A percentile compares a stretch with the other conserved stretches of the same genome.
These are phyloP conservation scores for Tridacna gigas DNA, from an alignment of 2,888 invertebrate species.

Conservation along the genomic window DNA sequence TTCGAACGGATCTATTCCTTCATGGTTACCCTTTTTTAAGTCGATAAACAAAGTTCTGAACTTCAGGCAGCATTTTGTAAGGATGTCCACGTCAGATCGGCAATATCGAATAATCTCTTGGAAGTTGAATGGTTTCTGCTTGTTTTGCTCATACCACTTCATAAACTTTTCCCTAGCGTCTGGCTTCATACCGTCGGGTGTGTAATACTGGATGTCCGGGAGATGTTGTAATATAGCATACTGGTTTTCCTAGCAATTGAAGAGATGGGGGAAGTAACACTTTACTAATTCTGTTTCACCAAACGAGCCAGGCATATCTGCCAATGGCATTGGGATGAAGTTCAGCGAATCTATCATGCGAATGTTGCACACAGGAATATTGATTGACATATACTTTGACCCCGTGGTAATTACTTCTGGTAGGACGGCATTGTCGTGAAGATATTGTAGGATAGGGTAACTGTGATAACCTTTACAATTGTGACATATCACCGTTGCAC, in stretches of 20 bases:
- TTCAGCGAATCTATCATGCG: slow-evolving; percentile 56
- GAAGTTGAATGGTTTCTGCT: slow-evolving; percentile 32
- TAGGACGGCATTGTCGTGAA: slow-evolving; percentile 49
- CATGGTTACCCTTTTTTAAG: slow-evolving; percentile 22
- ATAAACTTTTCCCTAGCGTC: slow-evolving; percentile 41
- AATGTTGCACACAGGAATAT: slow-evolving; percentile 40
- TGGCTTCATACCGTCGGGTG: slow-evolving; percentile 58
- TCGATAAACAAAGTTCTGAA: slow-evolving; percentile 44
- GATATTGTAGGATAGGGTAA: slow-evolving; percentile 54
- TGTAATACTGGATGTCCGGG: slow-evolving; percentile 55
- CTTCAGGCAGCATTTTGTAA: slow-evolving; percentile 47
- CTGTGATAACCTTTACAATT: slow-evolving; percentile 62
- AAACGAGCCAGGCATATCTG: slow-evolving; percentile 54
- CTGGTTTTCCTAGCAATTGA: slow-evolving; percentile 53
- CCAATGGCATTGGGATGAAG: slow-evolving; percentile 56
- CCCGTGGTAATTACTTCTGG: slow-evolving; percentile 46
- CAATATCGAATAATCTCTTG: slow-evolving; percentile 52
- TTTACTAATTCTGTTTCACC: slow-evolving; percentile 50
- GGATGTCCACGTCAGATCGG: slow-evolving; percentile 14
- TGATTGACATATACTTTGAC: slow-evolving; percentile 37
- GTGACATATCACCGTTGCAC: slow-evolving; percentile 54
- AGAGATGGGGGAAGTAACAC: slow-evolving; percentile 61
- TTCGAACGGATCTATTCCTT: slow-evolving; percentile 55
- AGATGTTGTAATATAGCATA: slow-evolving; percentile 34
- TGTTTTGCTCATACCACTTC: slow-evolving; percentile 49